These are phyloP conservation scores for Phortica magna DNA, from an alignment of 2,888 invertebrate species.

Conservation along the genomic window DNA sequence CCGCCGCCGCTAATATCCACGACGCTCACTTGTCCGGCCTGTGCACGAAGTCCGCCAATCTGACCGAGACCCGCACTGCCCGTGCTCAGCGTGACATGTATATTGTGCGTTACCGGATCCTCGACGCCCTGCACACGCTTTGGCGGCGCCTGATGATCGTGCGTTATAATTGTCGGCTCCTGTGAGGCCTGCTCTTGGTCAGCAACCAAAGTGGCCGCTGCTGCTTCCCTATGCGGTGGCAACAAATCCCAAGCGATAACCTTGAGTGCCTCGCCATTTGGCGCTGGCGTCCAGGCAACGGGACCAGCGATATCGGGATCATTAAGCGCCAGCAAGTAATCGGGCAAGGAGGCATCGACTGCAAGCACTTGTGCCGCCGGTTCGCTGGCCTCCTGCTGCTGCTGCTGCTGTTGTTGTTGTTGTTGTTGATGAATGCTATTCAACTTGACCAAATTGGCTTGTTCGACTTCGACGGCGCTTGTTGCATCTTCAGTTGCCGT, in stretches of 20 bases:
- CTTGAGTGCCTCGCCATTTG: slow-evolving; percentile 57
- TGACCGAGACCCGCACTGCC: slow-evolving; percentile 49
- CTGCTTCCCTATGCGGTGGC: slow-evolving; percentile 57
- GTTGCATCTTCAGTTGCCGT: slow-evolving; percentile 55
- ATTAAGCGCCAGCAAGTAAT: slow-evolving; percentile 69
- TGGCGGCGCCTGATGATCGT: slow-evolving; percentile 50
- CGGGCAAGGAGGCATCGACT: slow-evolving; percentile 54
- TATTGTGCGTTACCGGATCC: slow-evolving; percentile 59
- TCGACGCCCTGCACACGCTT: slow-evolving; percentile 55
- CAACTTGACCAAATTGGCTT: slow-evolving; percentile 61
- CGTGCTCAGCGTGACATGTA: slow-evolving; percentile 54
- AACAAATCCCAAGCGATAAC: slow-evolving; percentile 76
- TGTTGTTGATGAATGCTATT: neutral
- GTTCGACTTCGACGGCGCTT: slow-evolving; percentile 67
- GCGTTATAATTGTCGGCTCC: slow-evolving; percentile 60
- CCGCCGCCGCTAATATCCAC: slow-evolving; percentile 34
- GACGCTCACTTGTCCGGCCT: slow-evolving; percentile 49
- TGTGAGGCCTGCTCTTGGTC: neutral
- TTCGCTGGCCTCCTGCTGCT: slow-evolving; percentile 48
- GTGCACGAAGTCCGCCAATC: neutral
- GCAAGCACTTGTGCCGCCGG: slow-evolving; percentile 41
- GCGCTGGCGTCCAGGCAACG: slow-evolving; percentile 63
- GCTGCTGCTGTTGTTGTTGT: slow-evolving; percentile 26
- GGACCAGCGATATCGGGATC: slow-evolving; percentile 70
- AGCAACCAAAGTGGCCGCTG: neutral